Percentiles rank a stretch among this genome's conserved stretches.
Conservation (phyloP, 2,797 vertebrate genomes). For the Neomorphus geoffroyi region DNA sequence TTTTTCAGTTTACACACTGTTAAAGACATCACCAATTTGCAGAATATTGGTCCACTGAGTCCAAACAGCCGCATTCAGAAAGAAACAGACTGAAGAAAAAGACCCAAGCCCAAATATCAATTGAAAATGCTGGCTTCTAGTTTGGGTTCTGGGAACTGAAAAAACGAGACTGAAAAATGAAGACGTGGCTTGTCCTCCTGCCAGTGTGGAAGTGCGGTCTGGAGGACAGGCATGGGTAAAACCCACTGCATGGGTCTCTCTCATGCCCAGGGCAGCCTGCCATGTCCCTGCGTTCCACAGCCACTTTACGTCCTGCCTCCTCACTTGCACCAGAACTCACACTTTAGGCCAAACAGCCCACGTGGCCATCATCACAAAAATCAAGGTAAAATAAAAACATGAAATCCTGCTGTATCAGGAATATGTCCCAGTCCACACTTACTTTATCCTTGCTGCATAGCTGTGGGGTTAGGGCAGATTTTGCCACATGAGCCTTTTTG, state of each 20-base stretch:
- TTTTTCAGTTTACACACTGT: neutral
- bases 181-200: neutral
- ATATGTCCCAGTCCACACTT: neutral
- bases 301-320: neutral
- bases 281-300: accelerated
- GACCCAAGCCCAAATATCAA: neutral
- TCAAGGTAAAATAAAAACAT: neutral
- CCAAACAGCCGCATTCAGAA: neutral
- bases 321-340: neutral
- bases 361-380: neutral
- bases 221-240: neutral
- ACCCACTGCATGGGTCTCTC: accelerated
- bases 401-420: neutral
- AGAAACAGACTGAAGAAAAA: neutral
- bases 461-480: neutral
- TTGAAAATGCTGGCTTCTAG: neutral
- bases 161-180: neutral
- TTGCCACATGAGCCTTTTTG: neutral
- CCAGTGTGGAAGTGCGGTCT: neutral
- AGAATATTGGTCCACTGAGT: neutral
- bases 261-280: neutral
- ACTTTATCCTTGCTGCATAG: neutral
- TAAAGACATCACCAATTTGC: neutral
- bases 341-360: neutral
- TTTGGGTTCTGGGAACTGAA: neutral